phyloP scores from a whole-genome alignment of 2,113 vertebrate species.

The Pelvicachromis taeniatus region DNA sequence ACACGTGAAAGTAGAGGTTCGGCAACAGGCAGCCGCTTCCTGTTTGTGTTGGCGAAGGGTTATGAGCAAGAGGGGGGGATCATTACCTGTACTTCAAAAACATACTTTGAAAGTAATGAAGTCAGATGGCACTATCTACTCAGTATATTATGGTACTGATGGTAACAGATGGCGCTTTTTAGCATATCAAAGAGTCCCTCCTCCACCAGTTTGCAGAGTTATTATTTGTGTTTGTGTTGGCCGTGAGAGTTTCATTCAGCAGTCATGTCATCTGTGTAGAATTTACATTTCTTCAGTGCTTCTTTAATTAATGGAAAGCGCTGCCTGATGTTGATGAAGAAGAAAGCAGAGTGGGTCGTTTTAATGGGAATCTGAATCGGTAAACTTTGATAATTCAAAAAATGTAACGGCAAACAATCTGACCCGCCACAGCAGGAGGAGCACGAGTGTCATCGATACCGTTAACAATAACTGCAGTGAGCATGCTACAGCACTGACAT shows the following conservation, averaged over 20 bases:
- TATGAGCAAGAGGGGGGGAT: neutral
- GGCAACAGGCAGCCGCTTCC: slow-evolving; percentile 2
- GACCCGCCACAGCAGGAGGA: neutral
- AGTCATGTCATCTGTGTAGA: neutral
- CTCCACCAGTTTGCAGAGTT: neutral
- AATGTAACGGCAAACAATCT: neutral
- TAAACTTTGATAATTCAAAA: neutral
- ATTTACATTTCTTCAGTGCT: neutral
- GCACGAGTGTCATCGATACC: neutral
- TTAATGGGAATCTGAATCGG: neutral
- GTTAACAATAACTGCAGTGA: neutral
- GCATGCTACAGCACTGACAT: neutral
- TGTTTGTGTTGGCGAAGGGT: slow-evolving; percentile 16
- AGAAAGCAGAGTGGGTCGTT: neutral
- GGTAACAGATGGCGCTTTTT: slow-evolving; percentile 45
- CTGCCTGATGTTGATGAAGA: neutral
- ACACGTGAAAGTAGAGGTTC: neutral
- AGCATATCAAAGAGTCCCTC: slow-evolving; percentile 34
- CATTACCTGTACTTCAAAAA: slow-evolving; percentile 33
- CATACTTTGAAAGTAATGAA: slow-evolving; percentile 46
- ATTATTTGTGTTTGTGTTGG: slow-evolving; percentile 23
- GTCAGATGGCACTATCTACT: slow-evolving; percentile 23
- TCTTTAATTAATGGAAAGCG: neutral
- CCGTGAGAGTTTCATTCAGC: neutral
- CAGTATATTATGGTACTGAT: slow-evolving; percentile 33